Evolutionary conservation across 2,888 invertebrate species (phyloP), one percentile per base, ranked within the genome.

Genomic region (Malthinus flaveolus): DNA sequence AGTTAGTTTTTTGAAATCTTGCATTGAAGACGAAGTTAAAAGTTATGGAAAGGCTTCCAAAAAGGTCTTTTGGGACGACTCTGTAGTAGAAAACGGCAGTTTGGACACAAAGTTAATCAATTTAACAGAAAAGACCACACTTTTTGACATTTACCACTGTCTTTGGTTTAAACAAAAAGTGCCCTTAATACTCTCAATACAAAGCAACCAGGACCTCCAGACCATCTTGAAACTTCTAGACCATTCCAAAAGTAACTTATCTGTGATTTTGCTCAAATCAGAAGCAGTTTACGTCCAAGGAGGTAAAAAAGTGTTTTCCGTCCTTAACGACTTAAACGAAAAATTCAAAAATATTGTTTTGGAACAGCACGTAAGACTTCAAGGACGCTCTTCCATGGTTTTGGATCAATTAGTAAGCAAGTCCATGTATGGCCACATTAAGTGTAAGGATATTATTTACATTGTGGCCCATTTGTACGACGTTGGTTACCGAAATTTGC

Each of bases 121-220:
- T 4, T 7, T 12, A 2, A 12, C 32, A 8, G 45, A 45, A 7
- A 35, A 31, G 3, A 33, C 44, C 13, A 47, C 44, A 0, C 31
- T 39, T 7, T 44, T 55, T 0, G 44, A 48, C 5, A 7, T 55
- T 7, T 55, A 55, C 10, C 42, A 15, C 11, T 37, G 33, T 11
- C 15, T 55, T 1, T 55, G 55, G 55, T 49, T 49, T 4, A 34
- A 34, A 1, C 34, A 44, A 1, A 10, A 49, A 12, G 6, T 55
- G 8, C 44, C 55, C 1, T 23, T 55, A n/a, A 31, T 55, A 8
- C 23, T 55, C 9, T 11, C 39, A 49, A 15, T 31, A 2, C 9
- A 49, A 6, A 35, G 8, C 7, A 34, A 9, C 10, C 11, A 32
- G 4, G 31, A 49, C 10, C 42, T 34, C 31, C 12, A 44, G 11